These are phyloP conservation scores for Thymallus thymallus DNA, from an alignment of 2,113 vertebrate genomes.

Conservation along the genomic window DNA sequence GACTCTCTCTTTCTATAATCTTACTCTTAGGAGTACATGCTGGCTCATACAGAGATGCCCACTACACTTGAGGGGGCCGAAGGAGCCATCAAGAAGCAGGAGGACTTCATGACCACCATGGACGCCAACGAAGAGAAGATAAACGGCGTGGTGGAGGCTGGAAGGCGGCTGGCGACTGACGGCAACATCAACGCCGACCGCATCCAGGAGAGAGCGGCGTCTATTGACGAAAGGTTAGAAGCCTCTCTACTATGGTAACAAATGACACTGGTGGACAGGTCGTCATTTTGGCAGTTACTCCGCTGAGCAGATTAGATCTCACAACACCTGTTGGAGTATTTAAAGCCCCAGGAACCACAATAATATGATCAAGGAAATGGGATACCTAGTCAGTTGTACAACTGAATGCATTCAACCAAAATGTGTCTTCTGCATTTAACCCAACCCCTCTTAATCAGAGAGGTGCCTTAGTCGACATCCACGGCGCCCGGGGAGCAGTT, in stretches of 20 bases:
- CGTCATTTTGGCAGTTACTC: too few relatives aligned
- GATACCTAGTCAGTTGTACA: too few relatives aligned
- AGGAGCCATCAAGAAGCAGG: slow-evolving; percentile 88
- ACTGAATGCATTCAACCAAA: too few relatives aligned
- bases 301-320: too few relatives aligned
- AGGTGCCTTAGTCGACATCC: too few relatives aligned
- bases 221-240: slow-evolving; percentile 84
- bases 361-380: too few relatives aligned
- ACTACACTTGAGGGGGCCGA: slow-evolving; percentile 86
- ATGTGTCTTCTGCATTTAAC: too few relatives aligned
- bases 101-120: slow-evolving; percentile 94
- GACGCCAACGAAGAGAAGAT: slow-evolving; percentile 92
- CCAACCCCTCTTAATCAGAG: too few relatives aligned
- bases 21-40: slow-evolving; percentile 79
- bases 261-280: too few relatives aligned
- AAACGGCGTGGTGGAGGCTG: slow-evolving; percentile 84
- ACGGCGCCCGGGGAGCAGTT: too few relatives aligned
- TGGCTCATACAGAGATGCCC: slow-evolving; percentile 89
- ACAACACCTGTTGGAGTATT: too few relatives aligned
- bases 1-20: not conserved
- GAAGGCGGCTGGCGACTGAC: slow-evolving; percentile 83
- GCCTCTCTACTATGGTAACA: not conserved
- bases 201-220: slow-evolving; percentile 88
- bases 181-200: slow-evolving; percentile 86
- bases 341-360: too few relatives aligned